Evolutionary conservation across 2,113 vertebrate species (phyloP), one percentile per base, ranked within the genome.

Genomic region (Scophthalmus maximus): DNA sequence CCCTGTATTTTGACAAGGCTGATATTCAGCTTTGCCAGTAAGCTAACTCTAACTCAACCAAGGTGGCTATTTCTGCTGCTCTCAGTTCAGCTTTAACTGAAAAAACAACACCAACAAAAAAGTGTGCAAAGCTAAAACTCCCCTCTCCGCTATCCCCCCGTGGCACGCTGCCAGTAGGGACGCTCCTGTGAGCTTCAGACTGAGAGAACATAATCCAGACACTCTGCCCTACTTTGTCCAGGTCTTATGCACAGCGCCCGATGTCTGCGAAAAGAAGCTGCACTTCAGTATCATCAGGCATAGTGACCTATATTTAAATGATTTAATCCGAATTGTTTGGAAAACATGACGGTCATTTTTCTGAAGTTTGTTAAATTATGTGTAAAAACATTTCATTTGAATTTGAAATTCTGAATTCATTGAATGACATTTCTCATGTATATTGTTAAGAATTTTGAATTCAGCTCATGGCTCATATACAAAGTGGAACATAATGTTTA

Each of bases 131-230:
- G 52, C 0, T 61, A 42, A 78, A 74, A 60, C 51, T 65, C 14
- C 2, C 42, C 26, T 42, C 62, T 63, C 70, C 44, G 32, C 73
- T 68, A 63, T 80, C 46, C 25, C 25, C 47, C 62, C 4, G n/a
- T 83, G 76, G 71, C 62, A 27, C 8, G 0, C 8, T 27, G 76
- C 80, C 84, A 83, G 27, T 25, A 10, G 55, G 34, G 30, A 51
- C 68, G 52, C 61, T 56, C 17, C 20, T 42, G 26, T 69, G 49
- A 73, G 64, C 59, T 47, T 81, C 55, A 73, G 53, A 70, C 68
- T 76, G 42, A 32, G 50, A 60, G 56, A 57, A 53, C 44, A 80
- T 64, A 76, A 78, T 67, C 64, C 27, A 34, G 64, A 78, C 60
- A 22, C 29, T 7, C 10, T 6, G 42, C 22, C 60, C 71, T 27